Base-by-base conservation (phyloP, 2,113 vertebrate genomes). In the Cryptotis parvus region DNA sequence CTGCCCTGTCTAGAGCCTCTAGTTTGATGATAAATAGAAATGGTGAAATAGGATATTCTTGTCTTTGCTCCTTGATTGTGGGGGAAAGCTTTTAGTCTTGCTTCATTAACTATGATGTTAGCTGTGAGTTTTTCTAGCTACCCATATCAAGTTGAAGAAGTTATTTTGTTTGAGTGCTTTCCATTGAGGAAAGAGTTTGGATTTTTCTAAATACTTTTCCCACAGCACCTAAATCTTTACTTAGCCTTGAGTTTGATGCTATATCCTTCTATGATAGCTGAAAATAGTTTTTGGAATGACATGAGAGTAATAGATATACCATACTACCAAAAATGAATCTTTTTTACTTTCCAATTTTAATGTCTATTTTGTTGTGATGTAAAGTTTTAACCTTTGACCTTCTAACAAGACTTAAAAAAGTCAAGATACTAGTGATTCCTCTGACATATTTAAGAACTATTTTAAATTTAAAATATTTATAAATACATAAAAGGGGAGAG, bases 211-310 rank as follows among this genome's bases (percentile, higher is more conserved):
- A 55, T 33, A 35, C 26, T 69, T 65, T 81, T 68, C 43, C 26
- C 89, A n/a, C 1, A 77, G 4, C 5, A 58, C 55, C 22, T 58
- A 22, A 20, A 58, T 83, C 82, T 84, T 58, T 39, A 78, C 69
- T 69, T 29, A 92, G 61, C 2, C 35, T 77, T 92, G 35, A 82
- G 18, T 68, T 84, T 84, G 26, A 58, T 84, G n/a, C 20, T 81
- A 90, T 68, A 77, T 81, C 39, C 49, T 92, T 84, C 35, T 55
- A 72, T 66, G 55, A 24, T 68, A 84, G 81, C 63, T 76, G 89
- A 90, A 89, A 70, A 84, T 45, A 55, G 1, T 88, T 80, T 72
- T 49, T 77, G 77, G 20, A 76, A 41, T 80, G 52, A 58, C 43
- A n/a, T 31, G 41, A 80, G 22, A 31, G 16, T 52, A 49, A 37